phyloP scores from a whole-genome alignment of 2,888 invertebrate genomes.

The Eustalomyia histrio region DNA sequence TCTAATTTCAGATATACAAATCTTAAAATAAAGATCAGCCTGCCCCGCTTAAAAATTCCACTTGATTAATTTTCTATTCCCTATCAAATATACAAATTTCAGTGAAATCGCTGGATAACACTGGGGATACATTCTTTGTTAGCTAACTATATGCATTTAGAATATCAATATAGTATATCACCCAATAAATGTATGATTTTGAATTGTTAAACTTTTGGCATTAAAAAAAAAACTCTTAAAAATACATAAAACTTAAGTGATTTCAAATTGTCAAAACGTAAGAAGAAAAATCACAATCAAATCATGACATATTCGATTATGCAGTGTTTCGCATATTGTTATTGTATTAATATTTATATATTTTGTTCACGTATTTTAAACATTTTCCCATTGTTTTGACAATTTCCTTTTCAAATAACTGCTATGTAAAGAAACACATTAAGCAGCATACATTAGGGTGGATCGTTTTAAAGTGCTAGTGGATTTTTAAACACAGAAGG shows the following conservation, averaged over 20 bases:
- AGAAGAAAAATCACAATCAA: slow-evolving; percentile 38
- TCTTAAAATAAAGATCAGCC: too few relatives aligned
- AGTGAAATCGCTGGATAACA: too few relatives aligned
- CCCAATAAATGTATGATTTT: neutral
- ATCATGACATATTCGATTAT: slow-evolving; percentile 21
- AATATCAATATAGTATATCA: neutral
- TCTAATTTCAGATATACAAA: too few relatives aligned
- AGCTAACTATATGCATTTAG: neutral
- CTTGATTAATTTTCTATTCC: too few relatives aligned
- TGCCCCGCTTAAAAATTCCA: too few relatives aligned
- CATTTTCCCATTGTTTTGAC: slow-evolving; percentile 54
- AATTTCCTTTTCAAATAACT: slow-evolving; percentile 27
- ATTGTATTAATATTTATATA: slow-evolving; percentile 46
- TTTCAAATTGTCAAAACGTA: slow-evolving; percentile 51
- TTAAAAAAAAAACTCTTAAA: slow-evolving; percentile 5
- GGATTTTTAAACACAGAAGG: too few relatives aligned
- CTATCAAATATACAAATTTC: too few relatives aligned
- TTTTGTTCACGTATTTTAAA: slow-evolving; percentile 59
- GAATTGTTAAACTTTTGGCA: neutral
- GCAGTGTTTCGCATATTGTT: slow-evolving; percentile 10
- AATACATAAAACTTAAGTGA: slow-evolving; percentile 45
- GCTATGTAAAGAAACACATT: neutral
- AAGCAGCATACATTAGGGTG: neutral
- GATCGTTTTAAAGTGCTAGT: too few relatives aligned
- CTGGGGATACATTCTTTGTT: too few relatives aligned